Evolutionary conservation across 2,797 vertebrate species (phyloP).

Genomic region (Brachymystax lenok): DNA sequence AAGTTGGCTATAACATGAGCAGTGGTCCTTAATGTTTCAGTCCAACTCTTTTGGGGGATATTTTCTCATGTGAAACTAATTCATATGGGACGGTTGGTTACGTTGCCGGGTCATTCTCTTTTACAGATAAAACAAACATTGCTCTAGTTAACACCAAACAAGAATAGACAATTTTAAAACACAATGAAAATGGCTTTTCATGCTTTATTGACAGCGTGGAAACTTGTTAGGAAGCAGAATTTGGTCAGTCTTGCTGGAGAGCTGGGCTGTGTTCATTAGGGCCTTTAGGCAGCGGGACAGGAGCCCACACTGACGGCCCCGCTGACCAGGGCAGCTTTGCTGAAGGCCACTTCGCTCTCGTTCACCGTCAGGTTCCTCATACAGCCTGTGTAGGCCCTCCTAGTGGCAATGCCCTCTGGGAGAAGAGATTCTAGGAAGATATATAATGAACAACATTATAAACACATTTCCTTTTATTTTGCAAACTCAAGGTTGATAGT

Average conservation of each 20-base stretch:
- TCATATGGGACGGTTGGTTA: background rate
- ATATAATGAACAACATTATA: background rate
- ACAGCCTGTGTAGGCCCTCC: conserved; percentile 86
- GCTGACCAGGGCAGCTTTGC: conserved; percentile 84
- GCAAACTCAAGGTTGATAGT: too few relatives aligned
- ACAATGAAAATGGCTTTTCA: background rate
- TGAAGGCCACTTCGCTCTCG: conserved; percentile 84
- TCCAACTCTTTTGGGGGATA: background rate
- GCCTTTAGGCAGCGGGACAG: conserved; percentile 83
- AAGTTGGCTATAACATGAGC: background rate
- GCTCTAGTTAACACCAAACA: background rate
- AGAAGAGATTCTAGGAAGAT: conserved; percentile 79
- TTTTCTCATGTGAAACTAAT: background rate
- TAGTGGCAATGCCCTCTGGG: conserved; percentile 74
- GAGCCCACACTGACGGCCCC: conserved; percentile 87
- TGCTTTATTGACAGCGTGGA: conserved; percentile 17
- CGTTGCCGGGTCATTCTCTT: background rate
- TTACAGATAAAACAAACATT: background rate
- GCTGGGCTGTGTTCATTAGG: background rate
- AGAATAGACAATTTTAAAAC: too few relatives aligned
- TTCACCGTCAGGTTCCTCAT: conserved; percentile 88
- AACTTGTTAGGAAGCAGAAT: conserved; percentile 16
- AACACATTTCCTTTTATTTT: background rate
- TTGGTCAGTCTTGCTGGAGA: conserved; percentile 51
- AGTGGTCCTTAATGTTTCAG: background rate